Evolutionary conservation across 2,113 vertebrate species (phyloP).

Genomic region (Pedetes capensis): DNA sequence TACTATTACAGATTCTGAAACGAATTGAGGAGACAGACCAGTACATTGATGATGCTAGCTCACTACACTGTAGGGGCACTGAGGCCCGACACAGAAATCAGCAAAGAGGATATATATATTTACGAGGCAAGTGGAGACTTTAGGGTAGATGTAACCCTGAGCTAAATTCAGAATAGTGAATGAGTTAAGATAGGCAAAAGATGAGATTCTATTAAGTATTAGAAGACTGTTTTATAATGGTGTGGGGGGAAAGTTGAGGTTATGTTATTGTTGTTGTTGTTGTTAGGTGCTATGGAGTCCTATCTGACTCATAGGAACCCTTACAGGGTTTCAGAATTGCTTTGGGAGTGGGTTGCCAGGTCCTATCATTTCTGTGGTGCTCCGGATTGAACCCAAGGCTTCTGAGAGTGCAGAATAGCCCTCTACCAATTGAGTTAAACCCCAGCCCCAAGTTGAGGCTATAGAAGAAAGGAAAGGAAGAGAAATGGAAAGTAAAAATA

Average conservation of each 20-base stretch:
- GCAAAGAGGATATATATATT: neutral
- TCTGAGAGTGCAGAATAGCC: no score
- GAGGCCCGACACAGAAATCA: neutral
- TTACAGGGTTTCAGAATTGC: no score
- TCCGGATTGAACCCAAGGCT: no score
- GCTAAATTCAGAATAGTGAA: neutral
- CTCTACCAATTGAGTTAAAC: no score
- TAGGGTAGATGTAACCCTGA: neutral
- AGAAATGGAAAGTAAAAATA: neutral
- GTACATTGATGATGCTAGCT: neutral
- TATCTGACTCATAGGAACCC: no score
- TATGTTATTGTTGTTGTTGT: no score
- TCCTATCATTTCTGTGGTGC: no score
- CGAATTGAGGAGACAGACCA: rapidly evolving
- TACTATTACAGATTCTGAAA: neutral
- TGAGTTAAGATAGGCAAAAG: neutral
- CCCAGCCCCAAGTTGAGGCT: neutral
- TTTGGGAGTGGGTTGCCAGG: no score
- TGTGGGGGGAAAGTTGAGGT: no score
- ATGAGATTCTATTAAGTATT: rapidly evolving
- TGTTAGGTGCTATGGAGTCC: no score
- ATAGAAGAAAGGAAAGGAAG: neutral
- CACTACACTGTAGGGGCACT: rapidly evolving
- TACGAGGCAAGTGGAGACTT: neutral
- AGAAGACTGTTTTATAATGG: neutral